Conservation (phyloP, 2,113 vertebrate genomes). For the Cromileptes altivelis region DNA sequence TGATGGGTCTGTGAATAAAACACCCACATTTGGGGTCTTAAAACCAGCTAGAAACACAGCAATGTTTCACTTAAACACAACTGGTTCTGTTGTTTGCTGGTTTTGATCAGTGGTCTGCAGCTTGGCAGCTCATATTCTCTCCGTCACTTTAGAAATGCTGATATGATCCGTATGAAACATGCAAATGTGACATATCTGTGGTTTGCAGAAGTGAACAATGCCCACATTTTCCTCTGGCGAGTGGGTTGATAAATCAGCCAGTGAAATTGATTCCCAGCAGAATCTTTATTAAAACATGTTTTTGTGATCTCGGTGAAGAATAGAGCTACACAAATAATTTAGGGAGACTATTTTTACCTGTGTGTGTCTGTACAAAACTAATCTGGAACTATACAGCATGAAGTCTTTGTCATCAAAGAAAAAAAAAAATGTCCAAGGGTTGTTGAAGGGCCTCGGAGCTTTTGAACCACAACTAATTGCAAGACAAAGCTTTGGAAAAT, state of each 20-base stretch:
- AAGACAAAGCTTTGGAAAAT: conserved; percentile 56
- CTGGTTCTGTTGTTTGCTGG: too few relatives aligned
- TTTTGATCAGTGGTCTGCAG: too few relatives aligned
- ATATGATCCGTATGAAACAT: too few relatives aligned
- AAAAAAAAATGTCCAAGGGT: not conserved
- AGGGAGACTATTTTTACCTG: not conserved
- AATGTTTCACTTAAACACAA: too few relatives aligned
- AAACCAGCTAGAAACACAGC: too few relatives aligned
- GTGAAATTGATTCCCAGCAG: not conserved
- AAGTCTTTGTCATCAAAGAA: conserved; percentile 41
- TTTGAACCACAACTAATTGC: conserved; percentile 68
- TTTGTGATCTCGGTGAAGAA: conserved; percentile 4
- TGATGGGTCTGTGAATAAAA: too few relatives aligned
- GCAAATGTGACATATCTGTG: too few relatives aligned
- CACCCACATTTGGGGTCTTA: too few relatives aligned
- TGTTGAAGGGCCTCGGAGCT: not conserved
- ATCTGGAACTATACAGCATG: conserved; percentile 32
- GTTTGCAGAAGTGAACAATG: too few relatives aligned
- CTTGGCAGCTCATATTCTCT: too few relatives aligned
- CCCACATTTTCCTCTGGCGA: too few relatives aligned
- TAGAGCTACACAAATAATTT: not conserved
- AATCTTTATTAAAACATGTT: not conserved
- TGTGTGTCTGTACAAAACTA: conserved; percentile 11
- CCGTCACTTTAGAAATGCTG: too few relatives aligned
- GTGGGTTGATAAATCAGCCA: not conserved